These are phyloP conservation scores for Sisyra terminalis DNA, from an alignment of 2,888 invertebrate genomes.

Conservation along the genomic window DNA sequence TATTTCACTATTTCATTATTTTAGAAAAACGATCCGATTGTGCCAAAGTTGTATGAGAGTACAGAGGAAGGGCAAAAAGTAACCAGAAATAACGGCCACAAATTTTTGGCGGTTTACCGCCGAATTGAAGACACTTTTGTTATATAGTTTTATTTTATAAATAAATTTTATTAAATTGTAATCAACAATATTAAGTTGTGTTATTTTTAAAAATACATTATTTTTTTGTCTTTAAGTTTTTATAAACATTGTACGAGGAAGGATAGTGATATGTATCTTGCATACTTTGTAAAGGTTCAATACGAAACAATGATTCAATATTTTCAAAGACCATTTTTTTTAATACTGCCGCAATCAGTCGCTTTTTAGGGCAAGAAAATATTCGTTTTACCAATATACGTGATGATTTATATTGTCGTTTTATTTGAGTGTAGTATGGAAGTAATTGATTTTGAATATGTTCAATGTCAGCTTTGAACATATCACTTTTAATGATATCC, in stretches of 20 bases:
- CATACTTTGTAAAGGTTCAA: slow-evolving; percentile 10
- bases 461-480: slow-evolving; percentile 16
- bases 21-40: slow-evolving; percentile 65
- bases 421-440: slow-evolving; percentile 20
- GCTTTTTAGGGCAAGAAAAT: slow-evolving; percentile 15
- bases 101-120: slow-evolving; percentile 80
- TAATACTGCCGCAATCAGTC: slow-evolving; percentile 16
- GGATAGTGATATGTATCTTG: too few species aligned
- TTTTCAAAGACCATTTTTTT: slow-evolving; percentile 17
- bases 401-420: slow-evolving; percentile 11
- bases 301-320: slow-evolving; percentile 16
- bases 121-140: slow-evolving; percentile 37
- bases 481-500: slow-evolving; percentile 21
- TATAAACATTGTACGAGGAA: too few species aligned
- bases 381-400: slow-evolving; percentile 12
- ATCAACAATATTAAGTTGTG: background rate
- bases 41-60: slow-evolving; percentile 78
- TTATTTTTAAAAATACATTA: background rate
- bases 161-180: background rate
- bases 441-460: slow-evolving; percentile 12
- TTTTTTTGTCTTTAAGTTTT: background rate
- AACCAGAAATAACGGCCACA: slow-evolving; percentile 82
- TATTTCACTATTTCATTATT: slow-evolving; percentile 14
- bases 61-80: slow-evolving; percentile 99
- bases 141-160: background rate